Percentiles rank a stretch among this genome's conserved stretches.
Evolutionary conservation across 23 tunicate species (phyloP).

Genomic region (Botrylloides violaceus): DNA sequence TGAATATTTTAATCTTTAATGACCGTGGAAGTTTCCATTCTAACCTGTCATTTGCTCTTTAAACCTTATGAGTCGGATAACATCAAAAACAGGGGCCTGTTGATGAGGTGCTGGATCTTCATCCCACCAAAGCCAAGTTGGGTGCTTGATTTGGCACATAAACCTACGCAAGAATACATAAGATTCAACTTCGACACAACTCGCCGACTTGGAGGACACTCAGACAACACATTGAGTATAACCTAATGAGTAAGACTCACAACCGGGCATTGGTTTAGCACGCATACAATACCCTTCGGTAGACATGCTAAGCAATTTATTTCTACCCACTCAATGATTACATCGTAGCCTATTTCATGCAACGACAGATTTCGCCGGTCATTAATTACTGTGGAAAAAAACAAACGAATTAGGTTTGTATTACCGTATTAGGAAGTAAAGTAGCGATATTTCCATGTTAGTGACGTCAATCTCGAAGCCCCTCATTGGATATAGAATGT

Average conservation of each 20-base stretch:
- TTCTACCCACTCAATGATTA: too few species aligned
- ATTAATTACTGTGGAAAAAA: too few species aligned
- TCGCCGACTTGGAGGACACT: too few species aligned
- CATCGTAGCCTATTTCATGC: too few species aligned
- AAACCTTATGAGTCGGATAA: slow-evolving; percentile 47
- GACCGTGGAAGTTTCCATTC: neutral
- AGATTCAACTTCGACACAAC: too few species aligned
- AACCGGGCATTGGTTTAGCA: too few species aligned
- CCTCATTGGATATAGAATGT: slow-evolving; percentile 34
- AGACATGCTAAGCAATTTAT: too few species aligned
- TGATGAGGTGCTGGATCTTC: slow-evolving; percentile 71
- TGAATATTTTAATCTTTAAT: neutral
- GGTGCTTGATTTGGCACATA: slow-evolving; percentile 51
- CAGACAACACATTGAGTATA: too few species aligned
- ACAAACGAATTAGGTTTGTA: too few species aligned
- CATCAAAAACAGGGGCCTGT: slow-evolving; percentile 56
- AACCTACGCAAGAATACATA: slow-evolving; percentile 41
- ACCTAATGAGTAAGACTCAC: too few species aligned
- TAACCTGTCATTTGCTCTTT: slow-evolving; percentile 53
- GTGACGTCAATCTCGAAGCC: slow-evolving; percentile 13
- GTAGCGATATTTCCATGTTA: slow-evolving; percentile 42
- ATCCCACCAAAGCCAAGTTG: slow-evolving; percentile 85
- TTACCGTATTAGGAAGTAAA: slow-evolving; percentile 53
- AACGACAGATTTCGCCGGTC: too few species aligned
- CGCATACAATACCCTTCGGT: too few species aligned